Evolutionary conservation across 2,797 vertebrate genomes (phyloP), one percentile per base, ranked within the genome.

Genomic region (Lerista edwardsae): DNA sequence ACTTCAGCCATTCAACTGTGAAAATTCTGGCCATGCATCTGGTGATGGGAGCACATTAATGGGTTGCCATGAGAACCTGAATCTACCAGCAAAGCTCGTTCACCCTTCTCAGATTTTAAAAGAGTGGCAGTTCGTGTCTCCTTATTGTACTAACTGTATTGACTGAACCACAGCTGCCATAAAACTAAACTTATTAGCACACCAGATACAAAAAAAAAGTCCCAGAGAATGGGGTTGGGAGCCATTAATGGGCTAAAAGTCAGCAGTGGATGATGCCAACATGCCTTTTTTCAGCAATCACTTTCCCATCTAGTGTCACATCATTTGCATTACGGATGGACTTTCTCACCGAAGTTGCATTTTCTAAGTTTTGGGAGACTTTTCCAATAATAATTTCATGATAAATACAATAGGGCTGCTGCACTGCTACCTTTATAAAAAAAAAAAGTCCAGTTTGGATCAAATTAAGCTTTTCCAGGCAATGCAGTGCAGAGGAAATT

Each of bases 361-460:
- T 81, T 88, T 81, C 69, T 55, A n/a, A 2, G 0, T 75, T 34
- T 57, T 25, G 79, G 21, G 73, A 74, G 27, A 74, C 34, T 29
- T 85, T 83, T 61, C 31, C 75, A 88, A 68, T 25, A 86, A 27
- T 31, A 82, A 39, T 31, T 78, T 91, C 39, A 39, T 85, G n/a
- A 85, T 76, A 36, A 88, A 89, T 2, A 71, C 57, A 83, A 36
- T 39, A 59, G 73, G 31, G 9, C 7, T 44, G 75, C 25, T 67
- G 10, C 23, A 57, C 55, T 84, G 71, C 36, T 67, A 29, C 39
- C 2, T 34, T 79, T 61, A 55, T 4, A 5, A 87, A 85, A 87
- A 64, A 6, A 88, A 86, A 88, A 65, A 15, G 57, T 27, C 3
- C 15, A 14, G 72, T 90, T 83, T 44, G 7, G 74, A 85, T 76